A percentile compares a stretch with the other conserved stretches of the same genome.
phyloP scores from a whole-genome alignment of 2,888 invertebrate genomes.

The Flabesymbios commensalis region DNA sequence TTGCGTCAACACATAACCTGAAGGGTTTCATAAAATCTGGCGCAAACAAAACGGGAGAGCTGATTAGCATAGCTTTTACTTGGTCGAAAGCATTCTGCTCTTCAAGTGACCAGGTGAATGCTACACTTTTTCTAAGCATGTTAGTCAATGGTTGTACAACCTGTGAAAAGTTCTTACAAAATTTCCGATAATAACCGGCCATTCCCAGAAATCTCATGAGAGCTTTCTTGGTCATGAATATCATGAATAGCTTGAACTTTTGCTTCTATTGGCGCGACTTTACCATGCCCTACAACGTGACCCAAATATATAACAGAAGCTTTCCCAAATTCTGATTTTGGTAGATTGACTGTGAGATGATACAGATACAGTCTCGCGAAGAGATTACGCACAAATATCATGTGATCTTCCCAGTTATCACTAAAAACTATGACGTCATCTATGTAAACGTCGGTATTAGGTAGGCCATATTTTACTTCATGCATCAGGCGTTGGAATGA shows the following conservation, averaged over 20 bases:
- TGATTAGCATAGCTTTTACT: conserved; percentile 37
- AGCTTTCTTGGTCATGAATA: no score
- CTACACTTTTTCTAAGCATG: conserved; percentile 17
- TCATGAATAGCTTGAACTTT: no score
- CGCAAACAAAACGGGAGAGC: conserved; percentile 23
- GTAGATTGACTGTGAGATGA: no score
- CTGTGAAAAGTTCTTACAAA: conserved; percentile 8
- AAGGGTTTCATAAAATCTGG: conserved; percentile 30
- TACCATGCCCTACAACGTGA: no score
- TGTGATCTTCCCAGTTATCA: no score
- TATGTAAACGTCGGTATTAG: background rate
- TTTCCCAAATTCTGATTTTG: no score
- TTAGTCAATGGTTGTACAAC: conserved; percentile 6
- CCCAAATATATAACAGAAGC: no score
- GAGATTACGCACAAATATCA: no score
- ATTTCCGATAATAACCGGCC: conserved; percentile 12
- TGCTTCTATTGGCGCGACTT: no score
- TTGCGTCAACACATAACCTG: conserved; percentile 38
- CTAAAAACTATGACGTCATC: background rate
- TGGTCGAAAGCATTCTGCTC: conserved; percentile 44
- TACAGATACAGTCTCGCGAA: no score
- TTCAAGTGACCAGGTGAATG: conserved; percentile 40
- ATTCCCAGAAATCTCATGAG: no score
- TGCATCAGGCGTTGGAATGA: conserved; percentile 6
- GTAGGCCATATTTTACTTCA: background rate